Evolutionary conservation across 2,113 vertebrate genomes (phyloP), one percentile per base, ranked within the genome.

Genomic region (Pseudopipra pipra): DNA sequence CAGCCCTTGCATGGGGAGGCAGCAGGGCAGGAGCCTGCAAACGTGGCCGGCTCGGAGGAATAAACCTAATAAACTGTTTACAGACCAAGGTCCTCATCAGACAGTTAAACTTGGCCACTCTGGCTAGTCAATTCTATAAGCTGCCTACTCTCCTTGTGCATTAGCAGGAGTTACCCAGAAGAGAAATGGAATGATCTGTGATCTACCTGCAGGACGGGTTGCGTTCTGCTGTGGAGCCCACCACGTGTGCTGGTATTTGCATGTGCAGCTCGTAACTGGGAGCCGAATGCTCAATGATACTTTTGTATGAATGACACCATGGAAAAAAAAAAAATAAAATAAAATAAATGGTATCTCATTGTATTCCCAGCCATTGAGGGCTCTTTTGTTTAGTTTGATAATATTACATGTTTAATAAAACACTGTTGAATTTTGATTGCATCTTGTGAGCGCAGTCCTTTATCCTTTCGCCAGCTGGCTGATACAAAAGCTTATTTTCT

Each of bases 341-440:
- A 66, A 77, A 85, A 81, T 35, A 96, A 95, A 93, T 91, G 47
- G 79, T 83, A 74, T 80, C 8, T 0, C 92, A 97, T 97, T 96
- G 93, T 97, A 95, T 97, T 97, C 74, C 87, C 96, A 96, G 95
- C 93, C 96, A 97, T 96, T 93, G 95, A 97, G 95, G 94, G 95
- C 95, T 95, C 96, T 91, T 96, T 97, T 97, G 96, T 96, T 97
- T 97, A 95, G 96, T 96, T 97, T 96, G 95, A 93, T 97, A 94
- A 96, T 97, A 95, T 97, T 96, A 97, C 95, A 93, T 97, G 97
- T 97, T 97, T 97, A 97, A 97, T 97, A 97, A 97, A 97, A 97
- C 96, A 97, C 93, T 95, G 90, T 52, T 95, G 91, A 96, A 96
- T 97, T 97, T 96, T 97, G 96, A 97, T 97, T 97, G 96, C 97